Evolutionary conservation across 35 echinoderm and acorn worm species (phyloP), one percentile per base, ranked within the genome.

Genomic region (Patiria miniata): DNA sequence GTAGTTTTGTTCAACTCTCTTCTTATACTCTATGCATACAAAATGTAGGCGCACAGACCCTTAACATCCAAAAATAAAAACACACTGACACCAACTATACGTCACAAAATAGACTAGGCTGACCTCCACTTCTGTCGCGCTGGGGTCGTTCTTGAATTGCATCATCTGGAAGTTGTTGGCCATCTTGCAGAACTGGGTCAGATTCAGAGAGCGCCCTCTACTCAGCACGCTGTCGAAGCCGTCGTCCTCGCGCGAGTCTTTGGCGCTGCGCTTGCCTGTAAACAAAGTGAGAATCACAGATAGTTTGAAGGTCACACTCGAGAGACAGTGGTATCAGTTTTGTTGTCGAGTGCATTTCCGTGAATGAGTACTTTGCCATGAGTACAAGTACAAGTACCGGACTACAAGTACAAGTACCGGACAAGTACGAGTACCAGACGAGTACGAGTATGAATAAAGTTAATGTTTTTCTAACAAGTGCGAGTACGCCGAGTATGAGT

Each of bases 111-210:
- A 60, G 28, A 10, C 12, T 40, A 21, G 9, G 18, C 78, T 59
- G 38, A 95, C 93, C 86, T 95, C 93, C 2, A 95, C 77, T 54
- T 95, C 86, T 51, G 77, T 68, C 16, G 86, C 69, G 8, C 53
- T 56, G 16, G 91, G 68, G 53, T 92, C 88, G 17, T 54, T 91
- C 37, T 65, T 87, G 57, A 83, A 92, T 26, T 88, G 91, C 79
- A 92, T 95, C 81, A 85, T 85, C 32, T 91, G 65, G 23, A 79
- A 39, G 26, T 91, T 30, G 55, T 83, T 87, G 9, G 93, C 89
- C 81, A 81, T 95, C 56, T 87, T 85, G 15, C 90, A 88, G 77
- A 90, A 95, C 30, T 91, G 80, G 47, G 68, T 40, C 29, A 95
- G 77, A 44, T 79, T 88, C 32, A 51, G 65, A 21, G 86, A 77